Percentiles rank a stretch among this genome's conserved stretches.
Evolutionary conservation across 2,797 vertebrate species (phyloP).

Genomic region (Syngnathus rostellatus): DNA sequence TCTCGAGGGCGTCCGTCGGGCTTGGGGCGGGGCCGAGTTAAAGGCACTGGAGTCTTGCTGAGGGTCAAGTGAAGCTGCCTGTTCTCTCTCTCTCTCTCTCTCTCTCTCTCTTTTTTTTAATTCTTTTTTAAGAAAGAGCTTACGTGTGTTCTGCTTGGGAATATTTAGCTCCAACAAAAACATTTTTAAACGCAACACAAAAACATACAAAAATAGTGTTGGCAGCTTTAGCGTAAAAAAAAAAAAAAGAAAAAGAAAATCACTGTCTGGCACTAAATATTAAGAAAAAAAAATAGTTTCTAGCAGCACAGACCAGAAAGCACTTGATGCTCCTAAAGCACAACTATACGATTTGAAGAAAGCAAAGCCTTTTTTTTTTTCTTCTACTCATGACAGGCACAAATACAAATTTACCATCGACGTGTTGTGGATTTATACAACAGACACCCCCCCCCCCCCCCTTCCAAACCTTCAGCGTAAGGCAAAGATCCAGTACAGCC

Average conservation of each 20-base stretch:
- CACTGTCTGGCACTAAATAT: conserved; percentile 71
- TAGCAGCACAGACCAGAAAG: conserved; percentile 96
- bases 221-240: conserved; percentile 54
- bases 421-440: conserved; percentile 30
- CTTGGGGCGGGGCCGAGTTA: conserved; percentile 46
- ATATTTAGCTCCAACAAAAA: conserved; percentile 28
- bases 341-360: conserved; percentile 64
- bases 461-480: not conserved
- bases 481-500: conserved; percentile 11
- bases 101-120: not conserved
- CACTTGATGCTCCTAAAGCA: conserved; percentile 77
- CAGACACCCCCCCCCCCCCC: not conserved
- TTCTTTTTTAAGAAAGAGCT: not conserved
- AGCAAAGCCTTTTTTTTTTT: conserved; percentile 46
- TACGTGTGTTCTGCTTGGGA: conserved; percentile 23
- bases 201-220: conserved; percentile 41
- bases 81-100: not conserved
- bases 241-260: conserved; percentile 7
- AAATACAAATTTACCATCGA: conserved; percentile 49
- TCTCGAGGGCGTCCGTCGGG: conserved; percentile 38
- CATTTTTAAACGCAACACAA: conserved; percentile 18
- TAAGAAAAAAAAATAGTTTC: conserved; percentile 43
- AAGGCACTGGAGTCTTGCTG: conserved; percentile 73
- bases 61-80: conserved; percentile 41
- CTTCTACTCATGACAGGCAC: conserved; percentile 57